Percentiles rank a stretch among this genome's conserved stretches.
Evolutionary conservation across 2,113 vertebrate species (phyloP).

Genomic region (Ictidomys tridecemlineatus): DNA sequence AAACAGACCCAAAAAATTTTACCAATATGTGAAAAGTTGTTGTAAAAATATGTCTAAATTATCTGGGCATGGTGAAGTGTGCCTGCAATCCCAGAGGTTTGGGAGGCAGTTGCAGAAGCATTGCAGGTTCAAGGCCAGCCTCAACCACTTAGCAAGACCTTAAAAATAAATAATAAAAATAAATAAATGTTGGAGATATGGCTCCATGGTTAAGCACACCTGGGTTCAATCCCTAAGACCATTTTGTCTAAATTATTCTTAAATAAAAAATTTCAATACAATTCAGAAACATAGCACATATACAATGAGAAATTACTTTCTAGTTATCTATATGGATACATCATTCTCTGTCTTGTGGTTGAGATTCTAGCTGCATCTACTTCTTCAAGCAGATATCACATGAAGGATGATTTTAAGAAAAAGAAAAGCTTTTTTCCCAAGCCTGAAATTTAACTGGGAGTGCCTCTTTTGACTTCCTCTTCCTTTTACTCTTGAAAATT

Average conservation of each 20-base stretch:
- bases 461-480: not conserved
- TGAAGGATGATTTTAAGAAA: not conserved
- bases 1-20: not conserved
- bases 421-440: not conserved
- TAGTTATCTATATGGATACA: not conserved
- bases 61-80: not conserved
- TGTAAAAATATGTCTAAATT: not conserved
- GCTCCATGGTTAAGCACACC: no score
- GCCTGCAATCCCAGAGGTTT: no score
- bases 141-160: no score
- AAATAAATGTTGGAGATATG: no score
- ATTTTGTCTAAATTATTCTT: not conserved
- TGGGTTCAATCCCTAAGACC: no score
- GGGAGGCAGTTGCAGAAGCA: no score
- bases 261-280: not conserved
- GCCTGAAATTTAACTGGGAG: not conserved
- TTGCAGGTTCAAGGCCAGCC: no score
- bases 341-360: not conserved
- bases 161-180: no score
- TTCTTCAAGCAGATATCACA: not conserved
- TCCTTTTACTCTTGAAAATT: constrained; percentile 34
- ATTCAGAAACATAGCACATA: not conserved
- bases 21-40: not conserved
- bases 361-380: not conserved
- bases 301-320: not conserved